Conservation (phyloP, 64 coral and sea anemone genomes). For the Porites australiensis region DNA sequence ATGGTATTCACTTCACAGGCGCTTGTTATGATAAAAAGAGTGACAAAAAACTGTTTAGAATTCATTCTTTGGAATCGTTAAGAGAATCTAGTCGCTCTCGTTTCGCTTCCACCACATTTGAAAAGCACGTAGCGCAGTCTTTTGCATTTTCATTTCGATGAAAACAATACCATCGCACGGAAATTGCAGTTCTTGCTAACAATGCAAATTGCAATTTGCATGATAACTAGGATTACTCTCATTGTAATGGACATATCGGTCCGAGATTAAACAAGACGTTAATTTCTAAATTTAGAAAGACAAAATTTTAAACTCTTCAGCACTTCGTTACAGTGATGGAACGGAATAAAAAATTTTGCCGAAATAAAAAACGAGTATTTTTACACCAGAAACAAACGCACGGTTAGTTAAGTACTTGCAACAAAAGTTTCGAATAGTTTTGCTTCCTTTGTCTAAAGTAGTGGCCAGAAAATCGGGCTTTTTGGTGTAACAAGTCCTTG, state of each 20-base stretch:
- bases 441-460: too few species aligned
- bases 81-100: not conserved
- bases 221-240: not conserved
- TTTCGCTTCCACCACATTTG: not conserved
- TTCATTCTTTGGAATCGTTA: not conserved
- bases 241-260: not conserved
- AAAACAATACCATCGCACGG: not conserved
- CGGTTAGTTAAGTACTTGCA: too few species aligned
- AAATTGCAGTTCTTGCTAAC: not conserved
- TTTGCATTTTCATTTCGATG: not conserved
- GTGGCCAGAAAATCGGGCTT: too few species aligned
- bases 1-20: not conserved
- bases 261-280: not conserved
- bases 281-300: not conserved
- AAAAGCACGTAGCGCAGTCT: not conserved
- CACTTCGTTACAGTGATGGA: not conserved
- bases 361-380: not conserved
- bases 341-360: not conserved
- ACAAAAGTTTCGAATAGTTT: too few species aligned
- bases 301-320: not conserved
- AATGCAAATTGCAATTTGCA: constrained; percentile 17
- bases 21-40: not conserved
- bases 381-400: too few species aligned
- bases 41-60: not conserved
- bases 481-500: too few species aligned